Evolutionary conservation across 2,888 invertebrate species (phyloP).

Genomic region (Ophion costatus): DNA sequence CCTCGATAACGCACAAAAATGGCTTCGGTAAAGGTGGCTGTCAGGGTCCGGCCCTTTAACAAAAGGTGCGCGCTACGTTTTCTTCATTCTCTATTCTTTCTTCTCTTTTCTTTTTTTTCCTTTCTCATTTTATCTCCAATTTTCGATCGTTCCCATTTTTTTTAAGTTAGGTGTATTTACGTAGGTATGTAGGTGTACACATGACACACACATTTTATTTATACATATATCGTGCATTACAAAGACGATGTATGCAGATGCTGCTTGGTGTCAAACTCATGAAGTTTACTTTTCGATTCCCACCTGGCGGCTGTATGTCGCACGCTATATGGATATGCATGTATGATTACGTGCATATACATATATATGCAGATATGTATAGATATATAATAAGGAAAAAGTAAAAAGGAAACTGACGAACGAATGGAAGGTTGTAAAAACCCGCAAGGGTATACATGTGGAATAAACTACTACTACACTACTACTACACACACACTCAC

Average conservation of each 20-base stretch:
- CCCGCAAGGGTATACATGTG: too few species aligned
- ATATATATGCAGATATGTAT: too few species aligned
- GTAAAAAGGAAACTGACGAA: too few species aligned
- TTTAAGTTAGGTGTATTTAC: not conserved
- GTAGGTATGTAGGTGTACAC: too few species aligned
- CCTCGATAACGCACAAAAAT: constrained; percentile 83
- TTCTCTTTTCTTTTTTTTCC: constrained; percentile 1
- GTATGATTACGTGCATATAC: too few species aligned
- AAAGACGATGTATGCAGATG: constrained; percentile 37
- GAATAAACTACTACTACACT: too few species aligned
- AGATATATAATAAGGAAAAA: too few species aligned
- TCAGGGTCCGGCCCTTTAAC: constrained; percentile 95
- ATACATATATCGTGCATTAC: constrained; percentile 2
- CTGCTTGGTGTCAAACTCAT: constrained; percentile 52
- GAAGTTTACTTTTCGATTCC: constrained; percentile 44
- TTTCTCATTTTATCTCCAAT: constrained; percentile 17
- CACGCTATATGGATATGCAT: constrained; percentile 1
- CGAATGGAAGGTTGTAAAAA: too few species aligned
- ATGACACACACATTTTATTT: not conserved
- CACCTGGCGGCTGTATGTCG: constrained; percentile 49
- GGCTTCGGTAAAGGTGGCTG: constrained; percentile 97
- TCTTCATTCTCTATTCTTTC: constrained; percentile 23
- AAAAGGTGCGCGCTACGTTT: constrained; percentile 87
- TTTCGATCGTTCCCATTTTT: constrained; percentile 33
- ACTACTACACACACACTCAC: too few species aligned